Evolutionary conservation across 1,140 invertebrate species (phyloP).

Genomic region (Bombus superbus): DNA sequence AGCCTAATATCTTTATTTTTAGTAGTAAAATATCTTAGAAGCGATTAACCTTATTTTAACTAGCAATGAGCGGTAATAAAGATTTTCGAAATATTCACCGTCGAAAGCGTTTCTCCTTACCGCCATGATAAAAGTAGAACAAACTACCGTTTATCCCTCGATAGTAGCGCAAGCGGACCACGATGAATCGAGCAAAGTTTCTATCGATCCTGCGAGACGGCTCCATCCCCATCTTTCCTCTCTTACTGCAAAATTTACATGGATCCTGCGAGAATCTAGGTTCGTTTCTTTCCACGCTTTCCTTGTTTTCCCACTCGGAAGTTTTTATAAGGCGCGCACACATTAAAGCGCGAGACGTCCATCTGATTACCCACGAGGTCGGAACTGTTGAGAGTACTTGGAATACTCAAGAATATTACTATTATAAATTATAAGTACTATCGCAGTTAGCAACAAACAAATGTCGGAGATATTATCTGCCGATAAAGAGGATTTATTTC

Average conservation of each 20-base stretch:
- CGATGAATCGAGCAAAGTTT: constrained; percentile 45
- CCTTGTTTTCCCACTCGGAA: not conserved
- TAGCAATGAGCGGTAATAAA: not conserved
- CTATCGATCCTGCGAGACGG: constrained; percentile 45
- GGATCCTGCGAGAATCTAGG: constrained; percentile 35
- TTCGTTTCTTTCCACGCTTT: not conserved
- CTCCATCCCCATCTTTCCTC: not conserved
- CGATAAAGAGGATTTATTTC: not conserved
- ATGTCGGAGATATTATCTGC: not conserved
- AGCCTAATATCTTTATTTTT: no score
- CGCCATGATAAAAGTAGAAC: not conserved
- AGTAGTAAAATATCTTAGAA: no score
- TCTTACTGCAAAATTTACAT: constrained; percentile 37
- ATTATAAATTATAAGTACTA: not conserved
- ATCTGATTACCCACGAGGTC: constrained; percentile 59
- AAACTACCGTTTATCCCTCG: constrained; percentile 6
- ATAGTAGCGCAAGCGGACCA: constrained; percentile 36
- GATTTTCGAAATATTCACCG: not conserved
- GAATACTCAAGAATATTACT: not conserved
- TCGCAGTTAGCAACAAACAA: not conserved
- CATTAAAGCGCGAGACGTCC: constrained; percentile 30
- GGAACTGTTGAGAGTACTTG: constrained; percentile 11
- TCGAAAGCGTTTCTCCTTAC: not conserved
- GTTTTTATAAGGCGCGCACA: constrained; percentile 23
- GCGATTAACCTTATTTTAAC: not conserved